Conservation (phyloP, 1,140 invertebrate genomes). For the Tetragonula clypearis region DNA sequence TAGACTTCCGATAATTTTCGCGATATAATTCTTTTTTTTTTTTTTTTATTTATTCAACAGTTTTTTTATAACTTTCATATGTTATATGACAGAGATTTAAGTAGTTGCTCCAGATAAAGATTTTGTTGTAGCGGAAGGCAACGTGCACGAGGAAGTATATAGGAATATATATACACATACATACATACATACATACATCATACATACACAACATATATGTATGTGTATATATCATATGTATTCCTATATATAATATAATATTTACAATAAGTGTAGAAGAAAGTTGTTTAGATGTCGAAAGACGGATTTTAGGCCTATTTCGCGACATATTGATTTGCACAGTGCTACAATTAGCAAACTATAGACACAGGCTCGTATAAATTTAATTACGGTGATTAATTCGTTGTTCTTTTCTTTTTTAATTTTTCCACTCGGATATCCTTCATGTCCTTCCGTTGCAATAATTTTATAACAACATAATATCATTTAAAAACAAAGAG, state of each 20-base stretch:
- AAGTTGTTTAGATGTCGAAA: conserved; percentile 27
- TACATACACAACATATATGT: conserved; percentile 23
- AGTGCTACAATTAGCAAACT: conserved; percentile 57
- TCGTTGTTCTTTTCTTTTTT: conserved; percentile 51
- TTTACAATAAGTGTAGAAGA: conserved; percentile 50
- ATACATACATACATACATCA: conserved; percentile 34
- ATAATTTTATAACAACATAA: conserved; percentile 23
- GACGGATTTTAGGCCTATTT: conserved; percentile 64
- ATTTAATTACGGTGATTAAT: conserved; percentile 57
- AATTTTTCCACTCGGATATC: conserved; percentile 24
- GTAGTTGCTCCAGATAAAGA: conserved; percentile 49
- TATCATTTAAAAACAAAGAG: not conserved
- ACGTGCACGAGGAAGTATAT: conserved; percentile 57
- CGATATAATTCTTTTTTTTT: conserved; percentile 24
- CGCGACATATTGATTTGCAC: conserved; percentile 59
- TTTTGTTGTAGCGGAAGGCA: conserved; percentile 56
- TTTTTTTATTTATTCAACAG: conserved; percentile 21
- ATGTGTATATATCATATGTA: conserved; percentile 34
- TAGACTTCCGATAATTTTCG: conserved; percentile 29
- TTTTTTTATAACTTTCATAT: conserved; percentile 48
- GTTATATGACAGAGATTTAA: conserved; percentile 50
- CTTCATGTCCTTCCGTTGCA: conserved; percentile 25
- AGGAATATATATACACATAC: conserved; percentile 46
- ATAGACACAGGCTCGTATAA: conserved; percentile 50
- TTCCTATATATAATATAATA: conserved; percentile 33